Conservation (phyloP, 1,140 invertebrate genomes). For the Drosophila guanche region DNA sequence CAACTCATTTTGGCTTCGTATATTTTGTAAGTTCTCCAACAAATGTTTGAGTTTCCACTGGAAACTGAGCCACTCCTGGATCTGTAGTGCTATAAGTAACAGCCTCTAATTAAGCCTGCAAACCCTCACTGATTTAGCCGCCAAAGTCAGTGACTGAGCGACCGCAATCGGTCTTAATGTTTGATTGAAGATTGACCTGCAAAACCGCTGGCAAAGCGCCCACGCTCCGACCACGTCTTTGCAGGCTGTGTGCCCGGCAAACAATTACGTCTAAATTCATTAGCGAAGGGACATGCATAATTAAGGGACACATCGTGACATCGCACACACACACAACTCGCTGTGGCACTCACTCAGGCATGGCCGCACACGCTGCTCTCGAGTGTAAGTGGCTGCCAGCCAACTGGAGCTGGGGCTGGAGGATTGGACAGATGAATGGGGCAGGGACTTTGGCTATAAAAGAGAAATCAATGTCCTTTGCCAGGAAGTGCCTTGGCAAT, state of each 20-base stretch:
- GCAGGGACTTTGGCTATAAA: slow-evolving; percentile 15
- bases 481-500: slow-evolving; percentile 79
- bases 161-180: slow-evolving; percentile 39
- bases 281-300: slow-evolving; percentile 54
- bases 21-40: slow-evolving; percentile 26
- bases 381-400: not conserved
- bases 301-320: slow-evolving; percentile 43
- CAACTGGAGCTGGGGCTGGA: not conserved
- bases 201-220: slow-evolving; percentile 12
- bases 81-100: slow-evolving; percentile 16
- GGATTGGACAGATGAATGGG: slow-evolving; percentile 22
- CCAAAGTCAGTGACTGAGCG: slow-evolving; percentile 44
- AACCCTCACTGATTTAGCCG: slow-evolving; percentile 21
- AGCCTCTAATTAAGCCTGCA: slow-evolving; percentile 34
- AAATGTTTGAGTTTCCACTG: slow-evolving; percentile 4
- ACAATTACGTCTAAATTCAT: slow-evolving; percentile 66
- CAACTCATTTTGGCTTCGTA: slow-evolving; percentile 58
- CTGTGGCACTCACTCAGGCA: slow-evolving; percentile 1
- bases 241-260: slow-evolving; percentile 38
- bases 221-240: slow-evolving; percentile 36
- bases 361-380: slow-evolving; percentile 2
- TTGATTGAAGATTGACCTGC: slow-evolving; percentile 70
- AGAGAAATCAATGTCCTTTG: slow-evolving; percentile 70
- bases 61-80: not conserved
- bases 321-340: slow-evolving; percentile 10